Evolutionary conservation across 2,888 invertebrate species (phyloP).

Genomic region (Spisula solida): DNA sequence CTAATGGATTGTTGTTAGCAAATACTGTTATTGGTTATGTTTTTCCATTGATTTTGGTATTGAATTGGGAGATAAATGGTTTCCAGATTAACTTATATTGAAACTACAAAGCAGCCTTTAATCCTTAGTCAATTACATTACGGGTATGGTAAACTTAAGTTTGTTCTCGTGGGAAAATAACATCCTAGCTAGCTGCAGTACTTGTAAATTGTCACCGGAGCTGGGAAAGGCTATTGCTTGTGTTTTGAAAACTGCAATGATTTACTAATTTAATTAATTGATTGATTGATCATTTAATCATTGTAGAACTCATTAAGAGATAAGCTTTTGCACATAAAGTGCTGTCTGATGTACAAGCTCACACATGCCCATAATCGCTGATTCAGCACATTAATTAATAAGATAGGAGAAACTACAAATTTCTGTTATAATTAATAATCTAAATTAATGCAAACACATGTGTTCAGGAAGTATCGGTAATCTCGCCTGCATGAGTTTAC

Average conservation of each 20-base stretch:
- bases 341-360: too few species aligned
- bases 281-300: too few species aligned
- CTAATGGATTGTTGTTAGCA: background rate
- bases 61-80: background rate
- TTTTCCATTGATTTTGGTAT: background rate
- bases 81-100: background rate
- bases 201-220: background rate
- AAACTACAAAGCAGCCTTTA: background rate
- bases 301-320: too few species aligned
- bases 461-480: background rate
- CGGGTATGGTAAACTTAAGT: background rate
- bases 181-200: background rate
- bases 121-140: background rate
- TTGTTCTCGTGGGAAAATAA: slow-evolving; percentile 4
- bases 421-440: too few species aligned
- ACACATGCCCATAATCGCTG: too few species aligned
- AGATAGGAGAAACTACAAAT: too few species aligned
- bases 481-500: background rate
- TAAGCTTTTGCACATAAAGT: too few species aligned
- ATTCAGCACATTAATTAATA: too few species aligned
- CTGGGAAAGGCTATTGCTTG: background rate
- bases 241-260: too few species aligned
- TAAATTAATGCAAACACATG: background rate
- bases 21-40: background rate
- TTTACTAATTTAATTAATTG: too few species aligned